Base-by-base conservation (phyloP, 53 echinoderm and acorn worm species). In the Temnopleurus reevesii region DNA sequence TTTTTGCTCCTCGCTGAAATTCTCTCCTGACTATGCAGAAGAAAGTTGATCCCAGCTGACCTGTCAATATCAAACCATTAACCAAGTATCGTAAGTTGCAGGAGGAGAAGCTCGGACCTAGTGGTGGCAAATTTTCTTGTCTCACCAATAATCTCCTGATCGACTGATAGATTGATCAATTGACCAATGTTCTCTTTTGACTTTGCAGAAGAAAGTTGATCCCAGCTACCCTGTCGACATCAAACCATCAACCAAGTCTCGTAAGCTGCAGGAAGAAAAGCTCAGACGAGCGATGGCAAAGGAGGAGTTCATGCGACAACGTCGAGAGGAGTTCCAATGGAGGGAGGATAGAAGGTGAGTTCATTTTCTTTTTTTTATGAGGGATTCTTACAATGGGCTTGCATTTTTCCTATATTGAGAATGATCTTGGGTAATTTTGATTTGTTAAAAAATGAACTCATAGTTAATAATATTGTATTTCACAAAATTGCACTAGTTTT, bases 191-290 rank as follows among this genome's bases (percentile, higher is more conserved):
- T 49, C 15, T 43, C 4, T 71, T 10, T 79, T 79, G 51, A 47
- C 79, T 28, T 12, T 79, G 25, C 84, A 99, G 99, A 99, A 96
- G 91, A 99, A 99, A 63, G 99, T 99, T 35, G 95, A 99, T 63
- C 99, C 99, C 12, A 92, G 91, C 58, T 93, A 92, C 45, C 89
- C 89, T 45, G 95, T 98, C 9, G 99, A 99, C 83, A 92, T 95
- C 76, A 99, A 99, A 87, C 99, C 96, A 0, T 91, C 96, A 4
- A 92, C 91, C 6, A 86, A 94, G 12, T 88, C 92, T 57, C 95
- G 98, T 45, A 94, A 96, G 53, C 91, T 93, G 46, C 96, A 93
- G 81, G 99, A 99, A 64, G 99, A 99, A 89, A 99, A 96, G 91
- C 90, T 99, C 91, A 77, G 96, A 36, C 90, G 95, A 6, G 93